Evolutionary conservation across 2,797 vertebrate species (phyloP).

Genomic region (Tapirus indicus): DNA sequence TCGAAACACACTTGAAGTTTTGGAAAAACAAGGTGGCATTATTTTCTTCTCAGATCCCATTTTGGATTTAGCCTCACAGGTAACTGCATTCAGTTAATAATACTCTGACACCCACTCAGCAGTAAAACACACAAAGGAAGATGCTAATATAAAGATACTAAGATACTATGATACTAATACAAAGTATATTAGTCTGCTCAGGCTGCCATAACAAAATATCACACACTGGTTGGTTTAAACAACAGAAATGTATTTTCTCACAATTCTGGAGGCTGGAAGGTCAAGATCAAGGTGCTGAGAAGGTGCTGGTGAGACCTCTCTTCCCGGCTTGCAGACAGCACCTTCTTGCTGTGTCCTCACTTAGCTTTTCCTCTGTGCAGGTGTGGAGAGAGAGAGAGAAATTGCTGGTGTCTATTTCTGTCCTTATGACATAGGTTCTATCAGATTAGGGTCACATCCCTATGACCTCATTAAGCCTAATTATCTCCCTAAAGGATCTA

Average conservation of each 20-base stretch:
- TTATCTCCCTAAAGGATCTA: background rate
- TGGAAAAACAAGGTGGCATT: background rate
- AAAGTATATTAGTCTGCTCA: background rate
- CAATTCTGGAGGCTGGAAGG: background rate
- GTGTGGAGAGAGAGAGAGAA: background rate
- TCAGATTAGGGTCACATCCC: background rate
- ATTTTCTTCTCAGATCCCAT: slow-evolving; percentile 39
- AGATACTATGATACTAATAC: background rate
- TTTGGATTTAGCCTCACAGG: background rate
- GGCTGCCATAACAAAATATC: background rate
- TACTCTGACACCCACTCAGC: background rate
- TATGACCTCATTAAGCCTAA: background rate
- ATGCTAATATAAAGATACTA: background rate
- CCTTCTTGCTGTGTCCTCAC: background rate
- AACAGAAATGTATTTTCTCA: background rate
- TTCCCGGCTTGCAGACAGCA: background rate
- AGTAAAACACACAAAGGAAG: background rate
- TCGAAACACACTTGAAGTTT: slow-evolving; percentile 4
- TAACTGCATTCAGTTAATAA: background rate
- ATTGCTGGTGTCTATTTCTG: background rate
- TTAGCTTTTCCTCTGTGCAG: background rate
- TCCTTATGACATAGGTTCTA: background rate
- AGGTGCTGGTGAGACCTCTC: background rate
- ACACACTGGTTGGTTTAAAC: background rate
- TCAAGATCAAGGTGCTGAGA: background rate